Percentiles rank a stretch among this genome's conserved stretches.
These are phyloP conservation scores for Acanthopleura granulata DNA, from an alignment of 2,888 invertebrate species.

Conservation along the genomic window DNA sequence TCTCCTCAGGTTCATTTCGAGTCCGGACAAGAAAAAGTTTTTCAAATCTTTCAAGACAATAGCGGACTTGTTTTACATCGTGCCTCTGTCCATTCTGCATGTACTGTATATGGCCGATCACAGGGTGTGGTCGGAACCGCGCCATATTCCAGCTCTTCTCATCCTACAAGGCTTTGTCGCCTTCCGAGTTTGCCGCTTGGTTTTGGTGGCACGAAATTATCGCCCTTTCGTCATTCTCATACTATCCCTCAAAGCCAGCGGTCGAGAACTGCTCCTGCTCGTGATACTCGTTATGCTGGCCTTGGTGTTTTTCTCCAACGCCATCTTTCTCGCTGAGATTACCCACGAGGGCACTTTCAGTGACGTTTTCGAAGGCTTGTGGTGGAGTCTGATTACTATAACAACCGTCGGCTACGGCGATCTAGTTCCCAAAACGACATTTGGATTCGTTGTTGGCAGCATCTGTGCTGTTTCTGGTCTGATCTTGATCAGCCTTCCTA, in stretches of 20 bases:
- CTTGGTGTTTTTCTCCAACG: constrained; percentile 41
- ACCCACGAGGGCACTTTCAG: constrained; percentile 31
- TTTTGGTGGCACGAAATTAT: constrained; percentile 43
- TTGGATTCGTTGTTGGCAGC: constrained; percentile 1
- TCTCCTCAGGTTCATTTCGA: constrained; percentile 36
- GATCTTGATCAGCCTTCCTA: constrained; percentile 9
- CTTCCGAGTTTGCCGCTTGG: constrained; percentile 44
- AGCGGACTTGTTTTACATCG: constrained; percentile 41
- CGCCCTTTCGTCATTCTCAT: constrained; percentile 40
- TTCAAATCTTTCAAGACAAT: constrained; percentile 36
- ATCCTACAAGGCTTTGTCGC: constrained; percentile 38
- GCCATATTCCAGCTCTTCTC: constrained; percentile 29
- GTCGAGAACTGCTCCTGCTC: constrained; percentile 41
- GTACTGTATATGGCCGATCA: constrained; percentile 31
- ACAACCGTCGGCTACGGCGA: constrained; percentile 33
- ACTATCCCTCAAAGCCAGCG: constrained; percentile 42
- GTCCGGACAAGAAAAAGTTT: constrained; percentile 34
- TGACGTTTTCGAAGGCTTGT: constrained; percentile 41
- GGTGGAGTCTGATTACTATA: constrained; percentile 50
- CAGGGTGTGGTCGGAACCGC: constrained; percentile 33
- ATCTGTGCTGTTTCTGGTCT: neutral
- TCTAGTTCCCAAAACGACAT: neutral
- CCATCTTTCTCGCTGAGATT: constrained; percentile 41
- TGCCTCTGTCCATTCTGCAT: constrained; percentile 41
- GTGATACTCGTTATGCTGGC: constrained; percentile 41